Conservation (phyloP, 2,888 invertebrate genomes). For the Malthinus seriepunctatus region DNA sequence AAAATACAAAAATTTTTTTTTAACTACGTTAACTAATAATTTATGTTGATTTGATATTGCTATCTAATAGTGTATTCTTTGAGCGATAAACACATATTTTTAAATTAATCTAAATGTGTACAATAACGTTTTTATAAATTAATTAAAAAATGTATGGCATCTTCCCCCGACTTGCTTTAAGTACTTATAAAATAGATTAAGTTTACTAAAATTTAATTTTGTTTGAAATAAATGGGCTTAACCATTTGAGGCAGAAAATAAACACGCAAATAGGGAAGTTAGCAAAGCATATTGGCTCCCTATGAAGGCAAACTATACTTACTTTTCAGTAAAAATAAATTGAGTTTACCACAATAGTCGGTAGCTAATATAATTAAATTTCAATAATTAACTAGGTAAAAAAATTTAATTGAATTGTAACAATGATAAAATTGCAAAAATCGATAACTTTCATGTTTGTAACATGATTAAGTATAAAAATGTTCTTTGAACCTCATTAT, state of each 20-base stretch:
- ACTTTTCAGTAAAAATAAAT: no score
- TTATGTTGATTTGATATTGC: no score
- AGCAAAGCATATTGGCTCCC: constrained; percentile 17
- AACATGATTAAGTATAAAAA: neutral
- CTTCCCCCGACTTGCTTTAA: no score
- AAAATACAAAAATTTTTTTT: no score
- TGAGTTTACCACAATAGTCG: no score
- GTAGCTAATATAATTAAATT: neutral
- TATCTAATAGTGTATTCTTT: no score
- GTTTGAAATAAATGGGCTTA: constrained; percentile 24
- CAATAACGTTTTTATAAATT: no score
- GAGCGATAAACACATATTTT: no score
- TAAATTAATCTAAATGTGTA: no score
- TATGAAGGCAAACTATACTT: constrained; percentile 15
- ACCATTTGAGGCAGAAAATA: constrained; percentile 26
- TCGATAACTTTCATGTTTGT: neutral
- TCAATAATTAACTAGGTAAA: neutral
- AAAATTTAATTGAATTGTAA: neutral
- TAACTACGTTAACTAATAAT: no score
- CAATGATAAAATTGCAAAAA: neutral
- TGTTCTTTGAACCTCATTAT: neutral
- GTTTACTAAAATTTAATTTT: constrained; percentile 30
- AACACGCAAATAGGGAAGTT: constrained; percentile 26
- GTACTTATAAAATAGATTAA: neutral
- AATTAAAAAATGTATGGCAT: no score